phyloP scores from a whole-genome alignment of 1,140 invertebrate species.

The Tribolium castaneum region DNA sequence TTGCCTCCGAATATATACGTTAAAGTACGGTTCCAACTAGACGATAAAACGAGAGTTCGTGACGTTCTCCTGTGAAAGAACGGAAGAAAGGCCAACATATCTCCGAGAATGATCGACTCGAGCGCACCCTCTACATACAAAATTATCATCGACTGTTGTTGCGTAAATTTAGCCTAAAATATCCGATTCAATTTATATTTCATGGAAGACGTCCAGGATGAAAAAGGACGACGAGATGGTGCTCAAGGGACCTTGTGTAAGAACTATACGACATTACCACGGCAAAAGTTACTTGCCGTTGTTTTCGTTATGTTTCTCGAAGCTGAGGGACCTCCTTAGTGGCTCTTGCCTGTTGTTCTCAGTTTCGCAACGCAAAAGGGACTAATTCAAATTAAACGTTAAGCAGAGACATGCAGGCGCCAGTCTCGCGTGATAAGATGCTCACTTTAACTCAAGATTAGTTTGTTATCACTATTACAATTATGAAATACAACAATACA shows the following conservation, averaged over 20 bases:
- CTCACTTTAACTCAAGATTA: neutral
- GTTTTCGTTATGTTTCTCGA: slow-evolving; percentile 11
- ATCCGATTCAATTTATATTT: slow-evolving; percentile 30
- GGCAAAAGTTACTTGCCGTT: neutral
- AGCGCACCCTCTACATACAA: slow-evolving; percentile 2
- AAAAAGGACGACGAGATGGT: slow-evolving; percentile 20
- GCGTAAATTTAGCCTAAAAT: slow-evolving; percentile 9
- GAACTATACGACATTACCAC: slow-evolving; percentile 23
- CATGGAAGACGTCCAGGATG: slow-evolving; percentile 12
- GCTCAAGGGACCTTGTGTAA: neutral
- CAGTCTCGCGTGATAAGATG: neutral
- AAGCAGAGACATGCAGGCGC: slow-evolving; percentile 18
- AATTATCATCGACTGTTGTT: slow-evolving; percentile 32
- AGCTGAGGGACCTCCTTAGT: neutral
- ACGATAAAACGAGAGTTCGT: slow-evolving; percentile 28
- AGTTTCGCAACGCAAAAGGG: neutral
- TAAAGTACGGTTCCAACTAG: slow-evolving; percentile 20
- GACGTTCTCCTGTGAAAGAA: slow-evolving; percentile 6
- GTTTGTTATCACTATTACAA: neutral
- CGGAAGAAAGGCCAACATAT: slow-evolving; percentile 25
- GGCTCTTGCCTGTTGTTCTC: neutral
- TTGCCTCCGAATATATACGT: slow-evolving; percentile 29
- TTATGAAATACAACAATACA: slow-evolving; percentile 3
- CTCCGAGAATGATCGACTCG: slow-evolving; percentile 8
- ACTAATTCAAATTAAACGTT: slow-evolving; percentile 35